phyloP scores from a whole-genome alignment of 2,888 invertebrate species.

The Polydesmus complanatus region DNA sequence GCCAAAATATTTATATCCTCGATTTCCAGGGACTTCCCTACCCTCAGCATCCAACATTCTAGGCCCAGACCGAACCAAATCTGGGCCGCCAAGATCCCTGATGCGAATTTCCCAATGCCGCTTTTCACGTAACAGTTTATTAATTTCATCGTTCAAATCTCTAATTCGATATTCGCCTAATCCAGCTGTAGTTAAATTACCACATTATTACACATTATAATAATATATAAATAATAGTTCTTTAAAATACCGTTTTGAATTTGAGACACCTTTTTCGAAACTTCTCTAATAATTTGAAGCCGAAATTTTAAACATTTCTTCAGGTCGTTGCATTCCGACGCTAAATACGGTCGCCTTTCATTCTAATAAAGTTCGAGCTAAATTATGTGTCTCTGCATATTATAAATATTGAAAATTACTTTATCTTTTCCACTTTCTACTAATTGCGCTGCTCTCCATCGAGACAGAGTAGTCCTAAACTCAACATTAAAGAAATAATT shows the following conservation, averaged over 20 bases:
- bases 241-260: constrained; percentile 74
- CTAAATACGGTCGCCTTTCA: constrained; percentile 80
- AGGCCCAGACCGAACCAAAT: constrained; percentile 79
- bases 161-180: constrained; percentile 97
- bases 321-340: constrained; percentile 85
- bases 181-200: constrained; percentile 50
- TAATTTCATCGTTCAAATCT: constrained; percentile 98
- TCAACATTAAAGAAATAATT: constrained; percentile 6
- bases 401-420: too few species aligned
- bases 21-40: constrained; percentile 91
- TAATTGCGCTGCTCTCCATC: constrained; percentile 94
- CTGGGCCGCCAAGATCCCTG: constrained; percentile 84
- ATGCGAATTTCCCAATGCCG: constrained; percentile 98
- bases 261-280: constrained; percentile 95
- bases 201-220: background rate
- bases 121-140: constrained; percentile 88
- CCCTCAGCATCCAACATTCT: constrained; percentile 77
- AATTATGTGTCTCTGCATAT: too few species aligned
- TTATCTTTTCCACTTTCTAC: constrained; percentile 45
- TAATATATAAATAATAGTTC: constrained; percentile 9
- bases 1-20: constrained; percentile 98
- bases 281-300: constrained; percentile 89
- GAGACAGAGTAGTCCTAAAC: constrained; percentile 84
- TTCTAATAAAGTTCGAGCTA: constrained; percentile 40
- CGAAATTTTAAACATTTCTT: constrained; percentile 92